These are phyloP conservation scores for Athrips mouffetella DNA, from an alignment of 2,888 invertebrate genomes.

Conservation along the genomic window DNA sequence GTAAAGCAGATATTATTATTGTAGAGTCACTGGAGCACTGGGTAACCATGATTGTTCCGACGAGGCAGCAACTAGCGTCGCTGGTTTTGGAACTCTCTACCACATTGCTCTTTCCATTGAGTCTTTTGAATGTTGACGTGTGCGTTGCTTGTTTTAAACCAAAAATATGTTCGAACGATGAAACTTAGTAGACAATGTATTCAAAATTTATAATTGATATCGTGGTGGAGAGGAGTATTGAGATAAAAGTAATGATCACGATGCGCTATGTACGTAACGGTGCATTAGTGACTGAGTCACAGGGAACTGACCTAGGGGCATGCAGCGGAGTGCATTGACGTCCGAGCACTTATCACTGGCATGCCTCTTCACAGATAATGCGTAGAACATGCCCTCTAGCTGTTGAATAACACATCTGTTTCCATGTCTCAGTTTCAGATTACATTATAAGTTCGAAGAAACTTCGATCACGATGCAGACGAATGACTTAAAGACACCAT, in stretches of 20 bases:
- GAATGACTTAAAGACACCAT: conserved; percentile 7
- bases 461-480: conserved; percentile 36
- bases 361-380: conserved; percentile 74
- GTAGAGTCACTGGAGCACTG: conserved; percentile 69
- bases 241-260: conserved; percentile 51
- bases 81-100: conserved; percentile 38
- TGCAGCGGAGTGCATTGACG: conserved; percentile 76
- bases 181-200: too few relatives aligned
- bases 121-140: background rate
- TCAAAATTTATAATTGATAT: background rate
- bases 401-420: conserved; percentile 73
- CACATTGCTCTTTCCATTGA: background rate
- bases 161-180: too few relatives aligned
- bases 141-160: background rate
- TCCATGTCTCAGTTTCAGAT: conserved; percentile 51
- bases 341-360: conserved; percentile 69
- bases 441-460: conserved; percentile 54
- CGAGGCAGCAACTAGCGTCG: conserved; percentile 43
- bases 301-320: conserved; percentile 77
- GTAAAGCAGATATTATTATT: conserved; percentile 58
- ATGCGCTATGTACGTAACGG: conserved; percentile 68
- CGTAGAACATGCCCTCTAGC: conserved; percentile 58
- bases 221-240: background rate
- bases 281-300: conserved; percentile 70
- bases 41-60: conserved; percentile 63